These are phyloP conservation scores for Ormyrus labotus DNA, from an alignment of 2,888 invertebrate genomes.

Conservation along the genomic window DNA sequence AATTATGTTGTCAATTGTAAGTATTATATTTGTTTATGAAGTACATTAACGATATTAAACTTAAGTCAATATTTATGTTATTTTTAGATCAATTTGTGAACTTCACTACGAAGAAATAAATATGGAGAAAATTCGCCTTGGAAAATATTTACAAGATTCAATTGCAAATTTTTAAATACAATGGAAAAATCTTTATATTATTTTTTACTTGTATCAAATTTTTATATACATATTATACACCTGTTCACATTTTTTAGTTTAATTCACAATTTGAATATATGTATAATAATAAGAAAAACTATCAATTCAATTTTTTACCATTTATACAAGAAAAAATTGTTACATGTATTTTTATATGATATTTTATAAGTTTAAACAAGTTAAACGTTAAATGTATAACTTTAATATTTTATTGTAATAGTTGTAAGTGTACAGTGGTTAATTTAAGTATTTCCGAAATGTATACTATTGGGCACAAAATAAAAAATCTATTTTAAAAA, in stretches of 20 bases:
- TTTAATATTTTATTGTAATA: slow-evolving; percentile 6
- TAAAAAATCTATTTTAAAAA: slow-evolving; percentile 31
- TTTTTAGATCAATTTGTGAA: slow-evolving; percentile 43
- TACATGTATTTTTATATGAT: slow-evolving; percentile 37
- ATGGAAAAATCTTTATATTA: neutral
- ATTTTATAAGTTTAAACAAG: slow-evolving; percentile 24
- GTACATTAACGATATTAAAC: neutral
- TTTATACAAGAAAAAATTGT: slow-evolving; percentile 35
- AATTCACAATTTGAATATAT: slow-evolving; percentile 11
- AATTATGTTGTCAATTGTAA: slow-evolving; percentile 66
- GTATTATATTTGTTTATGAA: slow-evolving; percentile 50
- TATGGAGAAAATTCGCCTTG: slow-evolving; percentile 37
- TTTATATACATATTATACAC: slow-evolving; percentile 15
- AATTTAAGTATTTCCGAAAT: slow-evolving; percentile 27
- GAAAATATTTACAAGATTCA: slow-evolving; percentile 45
- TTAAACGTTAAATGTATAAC: slow-evolving; percentile 20
- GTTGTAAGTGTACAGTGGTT: slow-evolving; percentile 8
- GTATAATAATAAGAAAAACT: slow-evolving; percentile 24
- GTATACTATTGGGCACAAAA: slow-evolving; percentile 39
- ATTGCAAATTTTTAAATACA: slow-evolving; percentile 29
- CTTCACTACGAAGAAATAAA: slow-evolving; percentile 45
- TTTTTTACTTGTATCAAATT: slow-evolving; percentile 20
- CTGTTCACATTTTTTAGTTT: slow-evolving; percentile 35
- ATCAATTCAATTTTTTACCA: slow-evolving; percentile 38
- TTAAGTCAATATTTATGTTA: slow-evolving; percentile 1